Base-by-base conservation (phyloP, 2,113 vertebrate genomes). In the Ictalurus punctatus region DNA sequence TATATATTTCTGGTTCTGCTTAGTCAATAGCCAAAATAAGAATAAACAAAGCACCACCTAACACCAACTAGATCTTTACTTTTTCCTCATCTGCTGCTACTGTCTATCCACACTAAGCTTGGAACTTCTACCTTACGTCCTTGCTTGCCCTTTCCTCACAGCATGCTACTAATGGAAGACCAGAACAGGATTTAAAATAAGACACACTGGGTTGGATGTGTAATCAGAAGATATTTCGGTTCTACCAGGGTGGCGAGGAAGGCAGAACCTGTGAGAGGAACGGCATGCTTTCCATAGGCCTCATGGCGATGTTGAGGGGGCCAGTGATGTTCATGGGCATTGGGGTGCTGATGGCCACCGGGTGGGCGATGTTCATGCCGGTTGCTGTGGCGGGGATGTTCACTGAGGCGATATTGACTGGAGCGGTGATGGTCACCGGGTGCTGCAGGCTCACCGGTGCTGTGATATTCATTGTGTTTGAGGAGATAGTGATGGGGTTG, bases 181-280 rank as follows among this genome's bases (percentile, higher is more conserved):
- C 78, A 71, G 84, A 89, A 87, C 76, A 58, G 78, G 83, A 83
- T 86, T 76, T 14, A 80, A 85, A 85, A 58, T 71, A 89, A 85
- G 69, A 88, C 84, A 89, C 10, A 74, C 69, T 85, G 85, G 84
- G 76, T 84, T 69, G 61, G 76, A 89, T 23, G 63, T 40, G 84
- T 59, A 78, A n/a, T 58, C 40, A 78, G 63, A 81, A 73, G 61
- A 34, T 21, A 58, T 25, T 86, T 58, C 54, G 69, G 34, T 79
- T 94, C 97, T 97, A 99, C 98, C 98, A 99, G 89, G 98, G 98
- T 67, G 98, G 97, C 90, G 98, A 97, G 27, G 98, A 98, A 92
- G 98, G 98, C 96, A 99, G 95, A 92, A 98, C 97, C 94, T 99
- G 98, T 93, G 98, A 97, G 92, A 99, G 97, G 94, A 99, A 99